Conservation (phyloP, 2,113 vertebrate species). For the Turdus rufiventris region DNA sequence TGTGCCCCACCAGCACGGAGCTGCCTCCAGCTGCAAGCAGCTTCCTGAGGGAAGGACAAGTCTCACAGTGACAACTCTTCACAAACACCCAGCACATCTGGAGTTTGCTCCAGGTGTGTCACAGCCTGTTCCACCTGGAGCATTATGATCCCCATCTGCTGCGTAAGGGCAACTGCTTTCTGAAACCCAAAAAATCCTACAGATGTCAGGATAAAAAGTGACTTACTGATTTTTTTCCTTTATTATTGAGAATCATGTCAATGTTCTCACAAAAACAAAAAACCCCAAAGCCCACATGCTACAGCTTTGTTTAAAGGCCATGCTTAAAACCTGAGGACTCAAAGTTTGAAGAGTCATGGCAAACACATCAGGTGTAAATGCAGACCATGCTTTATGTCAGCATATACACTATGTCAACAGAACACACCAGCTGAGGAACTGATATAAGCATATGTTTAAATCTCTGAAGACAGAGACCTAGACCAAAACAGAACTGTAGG, state of each 20-base stretch:
- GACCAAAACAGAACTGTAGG: conserved; percentile 42
- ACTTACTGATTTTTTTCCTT: neutral
- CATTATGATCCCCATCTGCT: neutral
- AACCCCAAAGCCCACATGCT: neutral
- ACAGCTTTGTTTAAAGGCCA: neutral
- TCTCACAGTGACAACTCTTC: neutral
- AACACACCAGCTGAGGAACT: conserved; percentile 31
- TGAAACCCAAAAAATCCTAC: neutral
- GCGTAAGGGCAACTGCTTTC: neutral
- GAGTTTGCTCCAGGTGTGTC: neutral
- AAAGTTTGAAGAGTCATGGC: neutral
- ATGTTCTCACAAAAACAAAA: neutral
- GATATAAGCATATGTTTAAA: conserved; percentile 10
- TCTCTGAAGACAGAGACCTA: conserved; percentile 58
- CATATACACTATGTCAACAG: neutral
- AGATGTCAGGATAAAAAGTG: neutral
- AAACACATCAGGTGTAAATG: neutral
- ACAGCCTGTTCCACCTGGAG: neutral
- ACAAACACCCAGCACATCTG: neutral
- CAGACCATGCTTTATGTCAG: neutral
- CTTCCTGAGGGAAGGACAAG: neutral
- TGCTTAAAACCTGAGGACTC: neutral
- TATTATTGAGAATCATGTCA: neutral
- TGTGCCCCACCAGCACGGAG: accelerated
- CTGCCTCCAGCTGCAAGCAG: neutral